Evolutionary conservation across 1,140 invertebrate species (phyloP), one percentile per base, ranked within the genome.

Genomic region (Aporrectodea caliginosa): DNA sequence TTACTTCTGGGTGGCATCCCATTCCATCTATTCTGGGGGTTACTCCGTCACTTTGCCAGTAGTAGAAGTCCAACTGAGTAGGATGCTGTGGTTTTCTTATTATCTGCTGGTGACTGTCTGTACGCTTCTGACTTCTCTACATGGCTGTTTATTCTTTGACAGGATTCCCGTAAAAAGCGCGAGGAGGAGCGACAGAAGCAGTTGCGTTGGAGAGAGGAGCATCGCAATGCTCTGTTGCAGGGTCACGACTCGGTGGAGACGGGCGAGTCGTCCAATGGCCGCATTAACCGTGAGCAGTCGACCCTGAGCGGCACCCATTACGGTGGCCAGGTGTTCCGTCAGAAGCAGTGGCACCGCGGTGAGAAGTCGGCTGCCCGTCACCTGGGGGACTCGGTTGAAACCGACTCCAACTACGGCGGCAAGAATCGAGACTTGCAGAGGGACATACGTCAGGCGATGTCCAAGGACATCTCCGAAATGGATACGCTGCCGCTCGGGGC

Each of bases 141-240:
- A n/a, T n/a, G n/a, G n/a, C n/a, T n/a, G n/a, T n/a, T n/a, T n/a
- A n/a, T n/a, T 80, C 27, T 71, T 16, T 73, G 22, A 58, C 43
- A 86, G 85, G 84, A 85, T 70, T 80, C 84, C 0, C 76, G 76
- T 1, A 83, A 83, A 75, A 81, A 83, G 34, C 70, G 83, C 69
- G 83, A 85, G 43, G 84, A 84, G 75, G 85, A 86, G 73, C 84
- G 82, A 76, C 80, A 84, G 72, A 77, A 83, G 70, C 85, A 86
- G 73, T 68, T 81, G 74, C 81, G 84, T 35, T 85, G 85, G 84
- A 82, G 83, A 58, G 69, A 82, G 58, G 72, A 78, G 35, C 79
- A 82, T 35, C 69, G 80, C 6, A 81, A 35, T 69, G 80, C 80
- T 58, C 75, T 71, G 27, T 43, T 74, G 30, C 76, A 78, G 2